Conservation (phyloP, 2,113 vertebrate genomes). For the Eptesicus fuscus region DNA sequence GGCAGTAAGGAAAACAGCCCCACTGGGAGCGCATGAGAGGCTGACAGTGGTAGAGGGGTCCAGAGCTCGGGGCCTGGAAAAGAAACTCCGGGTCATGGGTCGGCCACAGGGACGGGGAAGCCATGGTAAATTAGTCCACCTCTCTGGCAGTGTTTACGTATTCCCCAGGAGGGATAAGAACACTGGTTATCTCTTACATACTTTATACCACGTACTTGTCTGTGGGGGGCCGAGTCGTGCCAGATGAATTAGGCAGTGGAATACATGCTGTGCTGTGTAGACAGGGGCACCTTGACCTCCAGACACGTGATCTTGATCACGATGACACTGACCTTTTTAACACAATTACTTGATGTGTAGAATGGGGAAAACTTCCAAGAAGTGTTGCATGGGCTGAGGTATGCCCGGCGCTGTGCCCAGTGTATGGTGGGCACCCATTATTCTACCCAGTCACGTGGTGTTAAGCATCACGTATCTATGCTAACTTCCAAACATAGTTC, state of each 20-base stretch:
- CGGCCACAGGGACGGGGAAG: no score
- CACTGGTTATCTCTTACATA: no score
- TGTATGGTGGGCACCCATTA: background rate
- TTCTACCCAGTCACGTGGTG: fast-evolving
- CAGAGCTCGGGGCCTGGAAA: no score
- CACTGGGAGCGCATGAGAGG: no score
- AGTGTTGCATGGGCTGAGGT: background rate
- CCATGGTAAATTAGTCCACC: no score
- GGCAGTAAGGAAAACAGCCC: no score
- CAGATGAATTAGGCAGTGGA: background rate
- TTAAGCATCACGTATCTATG: background rate
- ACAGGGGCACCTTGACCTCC: background rate
- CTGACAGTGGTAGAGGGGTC: no score
- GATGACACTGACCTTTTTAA: background rate
- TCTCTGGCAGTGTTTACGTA: no score
- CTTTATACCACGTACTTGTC: no score
- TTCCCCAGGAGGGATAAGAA: no score
- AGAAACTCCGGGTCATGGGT: no score
- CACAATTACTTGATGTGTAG: background rate
- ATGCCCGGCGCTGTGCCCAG: background rate
- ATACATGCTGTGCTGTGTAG: background rate
- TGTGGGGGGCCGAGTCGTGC: no score
- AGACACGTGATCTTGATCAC: background rate
- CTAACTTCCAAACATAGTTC: background rate
- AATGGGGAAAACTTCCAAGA: background rate